Conservation (phyloP, 2,888 invertebrate genomes). For the Perdita meconis region DNA sequence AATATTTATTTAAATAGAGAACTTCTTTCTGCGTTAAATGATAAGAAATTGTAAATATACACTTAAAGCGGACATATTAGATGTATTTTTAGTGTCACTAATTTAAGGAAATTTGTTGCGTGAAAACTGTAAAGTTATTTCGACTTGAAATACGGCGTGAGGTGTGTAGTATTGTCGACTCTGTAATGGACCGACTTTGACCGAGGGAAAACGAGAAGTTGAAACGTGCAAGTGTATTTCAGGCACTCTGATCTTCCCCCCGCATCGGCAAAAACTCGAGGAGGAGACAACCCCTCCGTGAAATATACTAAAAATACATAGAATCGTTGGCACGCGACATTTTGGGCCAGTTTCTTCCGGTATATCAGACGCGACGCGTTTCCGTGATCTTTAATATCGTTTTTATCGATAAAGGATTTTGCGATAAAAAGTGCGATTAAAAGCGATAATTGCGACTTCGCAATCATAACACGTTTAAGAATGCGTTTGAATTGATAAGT, state of each 20-base stretch:
- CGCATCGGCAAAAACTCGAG: conserved; percentile 32
- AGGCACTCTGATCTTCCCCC: conserved; percentile 56
- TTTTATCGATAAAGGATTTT: background rate
- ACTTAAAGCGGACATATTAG: too few species aligned
- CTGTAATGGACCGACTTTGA: conserved; percentile 41
- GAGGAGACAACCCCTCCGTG: conserved; percentile 42
- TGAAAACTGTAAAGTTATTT: too few species aligned
- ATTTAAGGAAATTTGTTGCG: too few species aligned
- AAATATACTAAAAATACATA: conserved; percentile 67
- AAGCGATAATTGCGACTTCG: background rate
- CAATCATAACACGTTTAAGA: background rate
- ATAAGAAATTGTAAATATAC: too few species aligned
- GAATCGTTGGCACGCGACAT: conserved; percentile 58
- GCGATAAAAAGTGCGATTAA: background rate
- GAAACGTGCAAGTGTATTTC: conserved; percentile 67
- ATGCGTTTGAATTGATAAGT: background rate
- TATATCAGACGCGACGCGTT: background rate
- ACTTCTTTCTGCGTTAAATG: too few species aligned
- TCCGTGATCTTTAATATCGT: background rate
- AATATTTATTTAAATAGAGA: too few species aligned
- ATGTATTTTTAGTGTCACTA: too few species aligned
- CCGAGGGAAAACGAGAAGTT: conserved; percentile 59
- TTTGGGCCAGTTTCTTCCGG: conserved; percentile 41
- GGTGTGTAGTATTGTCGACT: conserved; percentile 1
- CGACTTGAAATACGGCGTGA: conserved; percentile 1